Percentiles rank a stretch among this genome's conserved stretches.
Conservation (phyloP, 2,113 vertebrate genomes). For the Trachemys scripta region DNA sequence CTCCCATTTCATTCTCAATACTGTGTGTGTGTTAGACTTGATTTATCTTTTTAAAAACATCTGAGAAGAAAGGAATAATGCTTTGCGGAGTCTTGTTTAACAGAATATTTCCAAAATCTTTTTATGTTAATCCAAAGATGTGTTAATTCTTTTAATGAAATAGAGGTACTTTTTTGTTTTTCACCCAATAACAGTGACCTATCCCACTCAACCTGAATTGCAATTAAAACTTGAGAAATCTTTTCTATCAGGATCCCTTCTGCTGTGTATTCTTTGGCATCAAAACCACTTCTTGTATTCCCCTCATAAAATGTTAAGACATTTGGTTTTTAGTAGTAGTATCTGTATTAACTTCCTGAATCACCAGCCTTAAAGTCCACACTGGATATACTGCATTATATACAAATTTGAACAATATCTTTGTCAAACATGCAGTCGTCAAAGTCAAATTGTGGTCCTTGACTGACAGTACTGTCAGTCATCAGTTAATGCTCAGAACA, state of each 20-base stretch:
- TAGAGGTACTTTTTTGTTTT: too few relatives aligned
- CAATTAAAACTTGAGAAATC: background rate
- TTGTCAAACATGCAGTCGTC: background rate
- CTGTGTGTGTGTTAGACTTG: background rate
- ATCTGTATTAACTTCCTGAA: background rate
- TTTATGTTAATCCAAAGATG: background rate
- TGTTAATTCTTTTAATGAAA: background rate
- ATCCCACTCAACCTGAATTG: background rate
- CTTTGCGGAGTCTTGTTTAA: background rate
- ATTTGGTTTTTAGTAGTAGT: background rate
- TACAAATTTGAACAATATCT: background rate
- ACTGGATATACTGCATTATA: background rate
- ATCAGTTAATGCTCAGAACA: background rate
- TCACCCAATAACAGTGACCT: rapidly evolving
- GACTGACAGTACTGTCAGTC: background rate
- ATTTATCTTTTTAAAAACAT: background rate
- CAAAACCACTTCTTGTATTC: background rate
- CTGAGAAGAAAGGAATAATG: background rate
- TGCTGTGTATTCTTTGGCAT: background rate
- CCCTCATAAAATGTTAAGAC: background rate
- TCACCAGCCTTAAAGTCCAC: background rate
- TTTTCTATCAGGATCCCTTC: background rate
- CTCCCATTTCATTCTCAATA: background rate
- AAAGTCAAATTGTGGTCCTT: background rate
- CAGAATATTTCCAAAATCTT: rapidly evolving